Evolutionary conservation across 2,888 invertebrate species (phyloP).

Genomic region (Sesia bembeciformis): DNA sequence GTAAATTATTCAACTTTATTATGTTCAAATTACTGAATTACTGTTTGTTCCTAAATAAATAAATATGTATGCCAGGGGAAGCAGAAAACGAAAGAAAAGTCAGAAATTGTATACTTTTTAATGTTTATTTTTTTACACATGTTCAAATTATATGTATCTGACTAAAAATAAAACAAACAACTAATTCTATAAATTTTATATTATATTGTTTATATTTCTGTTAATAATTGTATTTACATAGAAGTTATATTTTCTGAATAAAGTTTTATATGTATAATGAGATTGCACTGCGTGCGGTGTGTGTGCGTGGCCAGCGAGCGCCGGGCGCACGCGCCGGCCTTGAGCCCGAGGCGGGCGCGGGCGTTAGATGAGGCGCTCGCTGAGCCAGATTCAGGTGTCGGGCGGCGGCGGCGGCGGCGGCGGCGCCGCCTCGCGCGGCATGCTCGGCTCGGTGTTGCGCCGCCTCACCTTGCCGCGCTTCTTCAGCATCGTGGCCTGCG

Average conservation of each 20-base stretch:
- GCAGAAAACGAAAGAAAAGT: neutral
- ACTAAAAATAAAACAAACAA: constrained; percentile 59
- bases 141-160: constrained; percentile 23
- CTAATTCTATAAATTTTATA: constrained; percentile 53
- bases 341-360: constrained; percentile 62
- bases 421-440: constrained; percentile 64
- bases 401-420: constrained; percentile 47
- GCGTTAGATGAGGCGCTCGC: constrained; percentile 80
- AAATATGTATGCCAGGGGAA: no score
- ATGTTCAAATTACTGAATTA: no score
- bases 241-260: constrained; percentile 1
- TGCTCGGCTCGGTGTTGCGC: constrained; percentile 91
- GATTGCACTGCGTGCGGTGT: neutral
- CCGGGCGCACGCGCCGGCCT: constrained; percentile 44
- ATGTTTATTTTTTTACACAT: constrained; percentile 41
- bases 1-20: no score
- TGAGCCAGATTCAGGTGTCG: constrained; percentile 82
- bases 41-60: no score
- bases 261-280: neutral
- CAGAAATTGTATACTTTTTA: constrained; percentile 25
- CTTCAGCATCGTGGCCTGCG: constrained; percentile 99
- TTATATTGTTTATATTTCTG: constrained; percentile 18
- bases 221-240: constrained; percentile 50
- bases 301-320: constrained; percentile 32
- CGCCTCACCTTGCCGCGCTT: constrained; percentile 98